These are phyloP conservation scores for Drosophila orena DNA, from an alignment of 1,140 invertebrate species.

Conservation along the genomic window DNA sequence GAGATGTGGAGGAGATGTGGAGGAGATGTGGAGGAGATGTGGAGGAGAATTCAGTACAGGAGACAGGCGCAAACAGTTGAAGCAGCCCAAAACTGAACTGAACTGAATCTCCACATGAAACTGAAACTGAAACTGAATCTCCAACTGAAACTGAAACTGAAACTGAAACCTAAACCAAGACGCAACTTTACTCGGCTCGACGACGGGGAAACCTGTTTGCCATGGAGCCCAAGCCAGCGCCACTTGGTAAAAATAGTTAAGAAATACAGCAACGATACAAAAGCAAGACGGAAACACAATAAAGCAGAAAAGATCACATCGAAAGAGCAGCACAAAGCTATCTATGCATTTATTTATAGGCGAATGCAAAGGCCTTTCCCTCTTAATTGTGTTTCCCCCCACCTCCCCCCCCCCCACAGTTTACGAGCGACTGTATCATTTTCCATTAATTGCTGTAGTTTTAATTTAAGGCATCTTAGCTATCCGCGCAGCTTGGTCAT, in stretches of 20 bases:
- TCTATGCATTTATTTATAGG: conserved; percentile 33
- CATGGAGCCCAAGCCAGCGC: conserved; percentile 2
- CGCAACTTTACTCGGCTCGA: background rate
- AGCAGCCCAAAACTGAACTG: background rate
- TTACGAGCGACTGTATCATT: background rate
- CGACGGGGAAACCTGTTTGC: conserved; percentile 32
- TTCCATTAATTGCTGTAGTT: background rate
- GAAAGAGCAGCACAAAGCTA: conserved; percentile 4
- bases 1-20: background rate
- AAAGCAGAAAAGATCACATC: background rate
- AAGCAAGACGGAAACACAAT: background rate
- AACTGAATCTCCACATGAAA: conserved; percentile 1
- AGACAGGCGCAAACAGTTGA: conserved; percentile 16
- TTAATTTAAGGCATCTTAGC: background rate
- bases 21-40: no score
- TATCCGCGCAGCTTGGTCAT: background rate
- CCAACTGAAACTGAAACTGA: conserved; percentile 8
- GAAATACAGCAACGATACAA: conserved; percentile 1
- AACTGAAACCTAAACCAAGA: conserved; percentile 12
- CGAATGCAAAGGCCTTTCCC: conserved; percentile 15
- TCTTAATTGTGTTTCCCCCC: conserved; percentile 16
- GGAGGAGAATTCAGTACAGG: conserved; percentile 5
- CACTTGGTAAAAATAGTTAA: conserved; percentile 17
- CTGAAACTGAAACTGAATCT: background rate
- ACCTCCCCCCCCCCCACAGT: no score